Conservation (phyloP, 2,113 vertebrate genomes). For the Callipepla californica region DNA sequence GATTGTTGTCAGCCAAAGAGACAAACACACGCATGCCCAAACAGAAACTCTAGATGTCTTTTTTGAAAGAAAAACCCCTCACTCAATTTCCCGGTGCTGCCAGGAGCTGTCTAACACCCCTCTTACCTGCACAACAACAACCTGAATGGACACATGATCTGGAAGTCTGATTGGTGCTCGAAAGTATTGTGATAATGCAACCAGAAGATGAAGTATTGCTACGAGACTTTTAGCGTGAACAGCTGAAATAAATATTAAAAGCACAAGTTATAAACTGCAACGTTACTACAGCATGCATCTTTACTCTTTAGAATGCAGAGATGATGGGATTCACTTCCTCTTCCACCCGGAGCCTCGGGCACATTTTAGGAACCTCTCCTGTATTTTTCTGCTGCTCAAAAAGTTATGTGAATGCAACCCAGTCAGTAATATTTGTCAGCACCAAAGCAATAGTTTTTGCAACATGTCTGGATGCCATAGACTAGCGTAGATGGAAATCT, state of each 20-base stretch:
- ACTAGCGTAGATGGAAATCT: constrained; percentile 31
- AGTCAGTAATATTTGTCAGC: not conserved
- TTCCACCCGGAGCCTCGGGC: not conserved
- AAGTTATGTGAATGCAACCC: not conserved
- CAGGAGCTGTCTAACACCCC: not conserved
- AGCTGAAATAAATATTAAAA: constrained; percentile 78
- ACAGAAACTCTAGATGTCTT: not conserved
- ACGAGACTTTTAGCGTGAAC: constrained; percentile 97
- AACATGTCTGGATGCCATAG: not conserved
- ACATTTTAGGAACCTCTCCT: not conserved
- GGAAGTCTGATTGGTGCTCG: constrained; percentile 95
- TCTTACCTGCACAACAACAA: constrained; percentile 97
- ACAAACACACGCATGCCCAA: rapidly evolving
- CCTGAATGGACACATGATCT: constrained; percentile 96
- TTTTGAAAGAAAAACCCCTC: not conserved
- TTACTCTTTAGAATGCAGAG: not conserved
- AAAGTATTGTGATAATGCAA: constrained; percentile 95
- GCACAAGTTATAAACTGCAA: constrained; percentile 24
- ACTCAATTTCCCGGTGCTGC: not conserved
- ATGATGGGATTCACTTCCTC: not conserved
- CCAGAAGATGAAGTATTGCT: constrained; percentile 95
- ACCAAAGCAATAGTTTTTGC: not conserved
- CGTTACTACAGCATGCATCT: not conserved
- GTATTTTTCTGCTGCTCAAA: not conserved
- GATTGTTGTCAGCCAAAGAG: not conserved